Evolutionary conservation across 2,797 vertebrate genomes (phyloP).

Genomic region (Oreonectes daqikongensis): DNA sequence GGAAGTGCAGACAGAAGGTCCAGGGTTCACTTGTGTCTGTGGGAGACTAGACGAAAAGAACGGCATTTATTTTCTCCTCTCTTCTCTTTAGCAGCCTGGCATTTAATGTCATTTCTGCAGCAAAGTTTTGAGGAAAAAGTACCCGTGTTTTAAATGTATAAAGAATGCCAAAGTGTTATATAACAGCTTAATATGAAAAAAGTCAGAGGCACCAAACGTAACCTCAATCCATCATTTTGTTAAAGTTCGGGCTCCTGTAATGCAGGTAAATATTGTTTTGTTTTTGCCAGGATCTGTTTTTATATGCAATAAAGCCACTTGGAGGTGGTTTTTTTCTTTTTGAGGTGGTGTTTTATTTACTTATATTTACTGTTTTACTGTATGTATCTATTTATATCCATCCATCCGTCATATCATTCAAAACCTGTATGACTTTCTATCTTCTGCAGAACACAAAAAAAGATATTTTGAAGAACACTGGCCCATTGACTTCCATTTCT

Average conservation of each 20-base stretch:
- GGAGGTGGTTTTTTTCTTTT: too few relatives aligned
- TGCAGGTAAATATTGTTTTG: slow-evolving; percentile 4
- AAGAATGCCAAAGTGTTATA: slow-evolving; percentile 20
- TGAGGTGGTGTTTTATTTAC: too few relatives aligned
- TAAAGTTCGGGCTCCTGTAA: neutral
- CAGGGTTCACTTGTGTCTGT: slow-evolving; percentile 43
- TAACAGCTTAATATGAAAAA: slow-evolving; percentile 11
- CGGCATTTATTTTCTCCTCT: slow-evolving; percentile 37
- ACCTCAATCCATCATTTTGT: neutral
- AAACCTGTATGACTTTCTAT: too few relatives aligned
- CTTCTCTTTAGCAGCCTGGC: slow-evolving; percentile 25
- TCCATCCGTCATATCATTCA: neutral
- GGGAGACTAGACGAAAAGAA: slow-evolving; percentile 46
- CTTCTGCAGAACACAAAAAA: too few relatives aligned
- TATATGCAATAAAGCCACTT: neutral
- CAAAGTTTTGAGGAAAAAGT: slow-evolving; percentile 30
- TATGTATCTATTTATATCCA: neutral
- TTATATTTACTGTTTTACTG: too few relatives aligned
- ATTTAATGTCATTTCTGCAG: slow-evolving; percentile 34
- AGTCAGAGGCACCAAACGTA: neutral
- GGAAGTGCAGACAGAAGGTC: slow-evolving; percentile 52
- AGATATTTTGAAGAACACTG: too few relatives aligned
- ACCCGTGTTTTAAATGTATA: slow-evolving; percentile 13
- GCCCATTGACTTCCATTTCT: too few relatives aligned
- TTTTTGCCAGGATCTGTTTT: neutral